Evolutionary conservation across 2,888 invertebrate species (phyloP).

Genomic region (Gari tellinella): DNA sequence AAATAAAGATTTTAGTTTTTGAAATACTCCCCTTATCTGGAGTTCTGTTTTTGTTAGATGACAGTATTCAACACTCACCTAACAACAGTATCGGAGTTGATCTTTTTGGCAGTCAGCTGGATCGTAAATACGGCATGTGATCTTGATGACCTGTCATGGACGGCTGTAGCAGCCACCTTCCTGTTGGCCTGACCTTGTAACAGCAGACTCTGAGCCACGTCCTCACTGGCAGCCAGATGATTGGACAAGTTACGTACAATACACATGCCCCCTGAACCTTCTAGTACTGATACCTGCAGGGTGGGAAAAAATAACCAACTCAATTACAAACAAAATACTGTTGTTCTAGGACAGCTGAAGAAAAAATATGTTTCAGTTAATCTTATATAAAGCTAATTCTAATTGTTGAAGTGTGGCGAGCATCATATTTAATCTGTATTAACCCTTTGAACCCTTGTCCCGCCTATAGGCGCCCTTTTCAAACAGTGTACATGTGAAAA

Average conservation of each 20-base stretch:
- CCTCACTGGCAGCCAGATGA: constrained; percentile 80
- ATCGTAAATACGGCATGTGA: constrained; percentile 83
- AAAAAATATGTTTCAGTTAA: too few relatives aligned
- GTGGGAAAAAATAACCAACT: neutral
- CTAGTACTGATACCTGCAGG: constrained; percentile 66
- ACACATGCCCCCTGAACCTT: constrained; percentile 76
- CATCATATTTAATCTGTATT: too few relatives aligned
- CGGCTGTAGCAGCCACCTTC: constrained; percentile 81
- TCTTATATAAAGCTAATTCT: too few relatives aligned
- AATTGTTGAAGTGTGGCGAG: too few relatives aligned
- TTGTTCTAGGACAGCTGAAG: too few relatives aligned
- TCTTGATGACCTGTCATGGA: constrained; percentile 81
- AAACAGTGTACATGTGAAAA: too few relatives aligned
- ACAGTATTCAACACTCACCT: constrained; percentile 73
- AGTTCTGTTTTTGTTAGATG: too few relatives aligned
- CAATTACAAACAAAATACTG: too few relatives aligned
- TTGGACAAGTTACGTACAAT: constrained; percentile 77
- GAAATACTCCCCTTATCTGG: too few relatives aligned
- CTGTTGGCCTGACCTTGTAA: constrained; percentile 80
- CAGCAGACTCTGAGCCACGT: constrained; percentile 80
- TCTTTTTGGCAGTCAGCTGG: constrained; percentile 75
- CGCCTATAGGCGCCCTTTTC: too few relatives aligned
- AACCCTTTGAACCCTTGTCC: too few relatives aligned
- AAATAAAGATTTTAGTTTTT: too few relatives aligned
- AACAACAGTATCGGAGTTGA: constrained; percentile 74